Evolutionary conservation across 2,888 invertebrate genomes (phyloP), one percentile per base, ranked within the genome.

Genomic region (Brachypalpus laphriformis): DNA sequence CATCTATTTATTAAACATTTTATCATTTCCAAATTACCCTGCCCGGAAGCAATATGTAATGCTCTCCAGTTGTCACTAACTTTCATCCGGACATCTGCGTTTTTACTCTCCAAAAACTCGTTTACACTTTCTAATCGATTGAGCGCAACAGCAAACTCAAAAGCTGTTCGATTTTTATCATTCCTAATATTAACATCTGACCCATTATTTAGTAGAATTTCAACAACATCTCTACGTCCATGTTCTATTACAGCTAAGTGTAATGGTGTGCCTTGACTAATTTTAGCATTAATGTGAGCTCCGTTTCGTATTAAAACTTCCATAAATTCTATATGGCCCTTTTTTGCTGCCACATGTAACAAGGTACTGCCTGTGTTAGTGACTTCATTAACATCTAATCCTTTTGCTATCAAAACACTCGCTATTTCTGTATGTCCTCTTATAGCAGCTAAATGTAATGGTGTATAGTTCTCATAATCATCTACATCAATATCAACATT

Each of bases 121-220:
- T 82, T 68, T 1, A 77, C 42, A 14, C 25, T 40, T 25, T 59
- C 57, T 14, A 80, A 8, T 45, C 82, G 47, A 34, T 70, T 74
- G 18, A 72, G 47, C 34, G 11, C 14, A 28, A 71, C 57, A 8
- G 87, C 87, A 16, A 57, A 40, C 7, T 61, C 51, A 4, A 63
- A 31, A n/a, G 72, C 22, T 11, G 65, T 71, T 25, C 31, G 42
- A 18, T 40, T 18, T 11, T 57, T 61, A 9, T 34, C 68, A 47
- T 76, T 45, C 9, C 42, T 51, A 6, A 14, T 49, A 56, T 31
- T 65, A 59, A 78, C 42, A 72, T 82, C 56, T 20, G 86, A 87
- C n/a, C 71, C 85, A 9, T 82, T 77, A 49, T 80, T 65, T 22
- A 86, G 56, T 9, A 88, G 37, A 74, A 87, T 16, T 14, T 87